A percentile compares a stretch with the other conserved stretches of the same genome.
Evolutionary conservation across 2,113 vertebrate species (phyloP).

Genomic region (Muntiacus muntjak): DNA sequence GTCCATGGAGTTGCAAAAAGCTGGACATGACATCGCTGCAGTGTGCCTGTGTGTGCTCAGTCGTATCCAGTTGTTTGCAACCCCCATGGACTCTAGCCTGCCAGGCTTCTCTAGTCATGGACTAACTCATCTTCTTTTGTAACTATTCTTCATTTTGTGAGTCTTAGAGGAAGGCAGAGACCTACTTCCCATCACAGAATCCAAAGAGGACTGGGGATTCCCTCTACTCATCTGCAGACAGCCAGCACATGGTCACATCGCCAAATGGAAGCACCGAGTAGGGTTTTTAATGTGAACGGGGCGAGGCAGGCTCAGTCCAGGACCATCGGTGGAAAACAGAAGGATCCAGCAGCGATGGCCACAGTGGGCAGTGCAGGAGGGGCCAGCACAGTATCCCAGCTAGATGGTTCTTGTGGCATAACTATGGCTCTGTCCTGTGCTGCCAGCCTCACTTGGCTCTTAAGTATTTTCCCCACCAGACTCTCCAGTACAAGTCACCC

Average conservation of each 20-base stretch:
- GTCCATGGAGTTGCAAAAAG: fast-evolving
- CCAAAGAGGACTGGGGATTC: neutral
- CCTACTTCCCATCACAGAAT: neutral
- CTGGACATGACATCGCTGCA: neutral
- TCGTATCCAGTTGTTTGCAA: neutral
- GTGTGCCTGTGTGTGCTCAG: neutral
- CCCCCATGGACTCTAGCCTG: neutral
- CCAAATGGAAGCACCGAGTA: neutral
- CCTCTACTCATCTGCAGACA: neutral
- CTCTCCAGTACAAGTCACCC: neutral
- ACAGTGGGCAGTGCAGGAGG: neutral
- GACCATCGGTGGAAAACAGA: neutral
- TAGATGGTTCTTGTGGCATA: neutral
- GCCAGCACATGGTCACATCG: neutral
- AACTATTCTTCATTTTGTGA: neutral
- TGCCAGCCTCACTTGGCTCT: neutral
- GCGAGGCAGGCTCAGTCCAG: neutral
- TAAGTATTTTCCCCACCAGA: neutral
- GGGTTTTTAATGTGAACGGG: neutral
- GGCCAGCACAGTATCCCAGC: neutral
- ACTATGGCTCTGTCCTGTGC: neutral
- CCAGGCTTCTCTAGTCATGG: neutral
- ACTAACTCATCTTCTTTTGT: neutral
- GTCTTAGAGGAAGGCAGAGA: neutral
- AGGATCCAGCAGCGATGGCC: neutral